Percentiles rank a stretch among this genome's conserved stretches.
These are phyloP conservation scores for Clavelina lepadiformis DNA, from an alignment of 23 tunicate species.

Conservation along the genomic window DNA sequence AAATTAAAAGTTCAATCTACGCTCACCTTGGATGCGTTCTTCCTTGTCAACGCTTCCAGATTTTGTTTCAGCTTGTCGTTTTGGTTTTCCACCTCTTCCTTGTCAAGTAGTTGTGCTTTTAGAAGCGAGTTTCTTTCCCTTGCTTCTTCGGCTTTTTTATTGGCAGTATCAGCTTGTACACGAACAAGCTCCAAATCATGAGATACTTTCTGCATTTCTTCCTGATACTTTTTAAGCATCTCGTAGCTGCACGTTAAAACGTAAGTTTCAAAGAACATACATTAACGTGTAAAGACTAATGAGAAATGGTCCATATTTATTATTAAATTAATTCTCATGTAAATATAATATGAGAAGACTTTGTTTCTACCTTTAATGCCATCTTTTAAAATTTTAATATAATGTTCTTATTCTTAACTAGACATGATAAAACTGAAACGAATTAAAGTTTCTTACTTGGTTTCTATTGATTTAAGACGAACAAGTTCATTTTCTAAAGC, in stretches of 20 bases:
- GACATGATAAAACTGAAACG: too few species aligned
- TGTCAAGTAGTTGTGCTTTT: conserved; percentile 60
- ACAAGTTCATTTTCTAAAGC: conserved; percentile 48
- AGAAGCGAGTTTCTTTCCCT: conserved; percentile 48
- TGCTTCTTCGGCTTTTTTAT: conserved; percentile 68
- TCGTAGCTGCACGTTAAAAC: too few species aligned
- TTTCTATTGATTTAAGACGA: conserved; percentile 26
- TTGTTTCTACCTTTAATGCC: too few species aligned
- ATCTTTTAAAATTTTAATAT: too few species aligned
- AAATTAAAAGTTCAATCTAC: background rate
- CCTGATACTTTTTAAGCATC: conserved; percentile 24
- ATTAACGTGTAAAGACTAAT: too few species aligned
- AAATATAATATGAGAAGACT: too few species aligned
- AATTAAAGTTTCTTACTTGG: conserved; percentile 41
- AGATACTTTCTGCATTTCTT: conserved; percentile 8
- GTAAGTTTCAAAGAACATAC: too few species aligned
- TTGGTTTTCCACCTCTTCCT: conserved; percentile 27
- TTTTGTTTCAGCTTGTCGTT: conserved; percentile 8
- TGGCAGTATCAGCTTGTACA: conserved; percentile 39
- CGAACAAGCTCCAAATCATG: conserved; percentile 42
- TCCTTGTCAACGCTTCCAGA: background rate
- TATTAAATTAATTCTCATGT: too few species aligned
- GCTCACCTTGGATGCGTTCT: background rate
- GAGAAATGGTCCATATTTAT: too few species aligned
- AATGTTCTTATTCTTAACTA: too few species aligned